phyloP scores from a whole-genome alignment of 2,113 vertebrate genomes.

The Rutilus rutilus region DNA sequence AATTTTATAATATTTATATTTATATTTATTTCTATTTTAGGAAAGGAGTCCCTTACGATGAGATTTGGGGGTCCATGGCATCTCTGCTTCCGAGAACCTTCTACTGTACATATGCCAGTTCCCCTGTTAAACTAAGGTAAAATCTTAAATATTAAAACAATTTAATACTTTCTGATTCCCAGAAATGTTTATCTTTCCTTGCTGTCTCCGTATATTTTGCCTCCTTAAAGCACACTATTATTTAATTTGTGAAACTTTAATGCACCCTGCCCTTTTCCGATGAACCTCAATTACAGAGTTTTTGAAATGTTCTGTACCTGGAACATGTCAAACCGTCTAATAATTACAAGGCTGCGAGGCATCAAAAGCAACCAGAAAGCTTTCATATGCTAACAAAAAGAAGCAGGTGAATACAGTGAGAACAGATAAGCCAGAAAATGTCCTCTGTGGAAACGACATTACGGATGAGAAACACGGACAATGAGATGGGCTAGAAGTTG shows the following conservation, averaged over 20 bases:
- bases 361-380: not conserved
- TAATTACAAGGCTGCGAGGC: not conserved
- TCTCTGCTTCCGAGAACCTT: not conserved
- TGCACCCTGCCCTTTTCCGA: not conserved
- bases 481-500: not conserved
- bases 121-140: not conserved
- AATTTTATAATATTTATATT: not conserved
- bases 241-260: not conserved
- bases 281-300: not conserved
- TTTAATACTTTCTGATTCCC: not conserved
- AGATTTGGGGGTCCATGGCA: not conserved
- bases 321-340: not conserved
- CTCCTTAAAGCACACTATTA: not conserved
- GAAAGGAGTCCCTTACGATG: not conserved
- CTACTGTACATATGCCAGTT: not conserved
- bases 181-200: not conserved
- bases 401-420: not conserved
- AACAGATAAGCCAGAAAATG: constrained; percentile 9
- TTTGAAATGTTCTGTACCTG: constrained; percentile 17
- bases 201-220: not conserved
- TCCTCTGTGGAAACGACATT: not conserved
- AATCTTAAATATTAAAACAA: not conserved
- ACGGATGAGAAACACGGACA: not conserved
- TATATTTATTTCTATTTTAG: not conserved
- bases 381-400: constrained; percentile 23